phyloP scores from a whole-genome alignment of 2,113 vertebrate genomes.

The Cricetomys ansorgei region DNA sequence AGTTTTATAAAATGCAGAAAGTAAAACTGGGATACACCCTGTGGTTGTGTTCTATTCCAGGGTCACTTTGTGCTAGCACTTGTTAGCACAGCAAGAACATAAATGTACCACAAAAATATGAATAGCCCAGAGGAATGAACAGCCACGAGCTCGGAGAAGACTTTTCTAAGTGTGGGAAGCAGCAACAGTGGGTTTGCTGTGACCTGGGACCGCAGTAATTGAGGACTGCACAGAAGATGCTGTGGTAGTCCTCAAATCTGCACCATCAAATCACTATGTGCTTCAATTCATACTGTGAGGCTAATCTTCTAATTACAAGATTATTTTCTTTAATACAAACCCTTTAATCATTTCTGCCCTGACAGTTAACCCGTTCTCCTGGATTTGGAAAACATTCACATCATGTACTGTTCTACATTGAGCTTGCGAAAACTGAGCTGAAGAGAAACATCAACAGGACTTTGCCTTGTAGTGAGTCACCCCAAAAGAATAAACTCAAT shows the following conservation, averaged over 20 bases:
- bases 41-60: background rate
- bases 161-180: background rate
- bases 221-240: background rate
- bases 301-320: background rate
- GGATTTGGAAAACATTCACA: background rate
- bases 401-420: background rate
- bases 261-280: background rate
- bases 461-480: background rate
- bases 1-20: background rate
- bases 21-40: background rate
- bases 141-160: background rate
- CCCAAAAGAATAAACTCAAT: background rate
- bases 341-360: background rate
- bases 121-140: no score
- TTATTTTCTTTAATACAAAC: background rate
- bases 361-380: background rate
- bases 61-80: background rate
- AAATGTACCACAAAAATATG: background rate
- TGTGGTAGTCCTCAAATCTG: background rate
- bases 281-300: background rate
- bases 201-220: background rate
- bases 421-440: background rate
- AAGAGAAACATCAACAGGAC: background rate
- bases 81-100: background rate
- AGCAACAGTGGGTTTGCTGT: no score